phyloP scores from a whole-genome alignment of 2,797 vertebrate genomes.

The Gastrophryne carolinensis region DNA sequence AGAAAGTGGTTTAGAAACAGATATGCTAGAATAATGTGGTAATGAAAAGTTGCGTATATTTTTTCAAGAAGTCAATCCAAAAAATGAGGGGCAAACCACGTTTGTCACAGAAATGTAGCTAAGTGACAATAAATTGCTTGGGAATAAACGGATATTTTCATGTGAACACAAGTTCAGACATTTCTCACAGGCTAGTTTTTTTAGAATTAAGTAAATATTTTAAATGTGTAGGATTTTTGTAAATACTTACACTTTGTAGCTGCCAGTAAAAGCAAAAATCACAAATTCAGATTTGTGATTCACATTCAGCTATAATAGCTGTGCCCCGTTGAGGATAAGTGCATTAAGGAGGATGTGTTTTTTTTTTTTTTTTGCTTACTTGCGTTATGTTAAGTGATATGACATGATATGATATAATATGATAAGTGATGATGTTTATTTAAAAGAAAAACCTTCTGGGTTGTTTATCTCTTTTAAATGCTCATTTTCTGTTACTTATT shows the following conservation, averaged over 20 bases:
- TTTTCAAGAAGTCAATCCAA: slow-evolving; percentile 14
- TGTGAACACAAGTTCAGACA: slow-evolving; percentile 58
- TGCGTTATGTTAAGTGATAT: too few species aligned
- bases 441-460: too few species aligned
- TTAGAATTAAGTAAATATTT: slow-evolving; percentile 48
- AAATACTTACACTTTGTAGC: slow-evolving; percentile 48
- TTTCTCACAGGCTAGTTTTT: slow-evolving; percentile 61
- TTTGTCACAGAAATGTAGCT: slow-evolving; percentile 42
- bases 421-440: too few species aligned
- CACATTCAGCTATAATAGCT: too few species aligned
- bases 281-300: slow-evolving; percentile 30
- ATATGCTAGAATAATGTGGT: neutral
- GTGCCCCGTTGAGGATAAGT: too few species aligned
- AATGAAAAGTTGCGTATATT: slow-evolving; percentile 9
- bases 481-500: too few species aligned
- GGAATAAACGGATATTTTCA: slow-evolving; percentile 58
- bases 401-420: too few species aligned
- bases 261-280: slow-evolving; percentile 54
- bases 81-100: slow-evolving; percentile 10
- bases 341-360: too few species aligned
- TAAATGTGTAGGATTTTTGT: slow-evolving; percentile 51
- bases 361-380: too few species aligned
- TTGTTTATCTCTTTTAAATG: too few species aligned
- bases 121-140: slow-evolving; percentile 41
- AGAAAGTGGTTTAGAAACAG: neutral